Evolutionary conservation across 2,113 vertebrate genomes (phyloP).

Genomic region (Alexandromys fortis): DNA sequence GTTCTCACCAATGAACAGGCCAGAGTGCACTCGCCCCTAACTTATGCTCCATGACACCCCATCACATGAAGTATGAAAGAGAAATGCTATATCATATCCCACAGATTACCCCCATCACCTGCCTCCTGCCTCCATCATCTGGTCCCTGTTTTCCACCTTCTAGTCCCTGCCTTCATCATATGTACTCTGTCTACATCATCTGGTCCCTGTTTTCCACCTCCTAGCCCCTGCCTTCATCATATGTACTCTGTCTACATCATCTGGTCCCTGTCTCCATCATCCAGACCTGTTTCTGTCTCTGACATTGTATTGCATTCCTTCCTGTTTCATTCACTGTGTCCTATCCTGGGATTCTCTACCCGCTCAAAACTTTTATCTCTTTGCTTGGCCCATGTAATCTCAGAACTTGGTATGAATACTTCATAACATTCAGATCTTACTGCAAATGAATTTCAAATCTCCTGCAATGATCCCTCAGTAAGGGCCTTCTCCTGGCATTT

Average conservation of each 20-base stretch:
- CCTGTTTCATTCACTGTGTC: background rate
- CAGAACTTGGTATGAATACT: background rate
- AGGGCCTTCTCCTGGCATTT: background rate
- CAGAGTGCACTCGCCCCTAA: fast-evolving
- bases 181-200: too few species aligned
- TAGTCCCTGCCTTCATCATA: too few species aligned
- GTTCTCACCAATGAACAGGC: background rate
- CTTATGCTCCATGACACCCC: background rate
- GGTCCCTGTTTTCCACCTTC: too few species aligned
- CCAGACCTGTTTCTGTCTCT: background rate
- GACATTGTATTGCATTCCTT: background rate
- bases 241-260: background rate
- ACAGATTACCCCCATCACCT: background rate
- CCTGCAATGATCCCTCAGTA: background rate
- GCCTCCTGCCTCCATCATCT: background rate
- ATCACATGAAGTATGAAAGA: background rate
- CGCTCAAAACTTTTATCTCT: background rate
- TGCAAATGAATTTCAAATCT: background rate
- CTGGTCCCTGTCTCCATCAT: background rate
- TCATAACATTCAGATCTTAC: background rate
- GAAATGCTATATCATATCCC: too few species aligned
- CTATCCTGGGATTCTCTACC: background rate
- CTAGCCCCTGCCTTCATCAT: background rate
- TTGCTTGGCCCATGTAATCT: background rate
- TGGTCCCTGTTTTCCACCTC: background rate